Base-by-base conservation (phyloP, 37 sponge, comb jelly and placozoan species). In the Lycopodina hypogea region DNA sequence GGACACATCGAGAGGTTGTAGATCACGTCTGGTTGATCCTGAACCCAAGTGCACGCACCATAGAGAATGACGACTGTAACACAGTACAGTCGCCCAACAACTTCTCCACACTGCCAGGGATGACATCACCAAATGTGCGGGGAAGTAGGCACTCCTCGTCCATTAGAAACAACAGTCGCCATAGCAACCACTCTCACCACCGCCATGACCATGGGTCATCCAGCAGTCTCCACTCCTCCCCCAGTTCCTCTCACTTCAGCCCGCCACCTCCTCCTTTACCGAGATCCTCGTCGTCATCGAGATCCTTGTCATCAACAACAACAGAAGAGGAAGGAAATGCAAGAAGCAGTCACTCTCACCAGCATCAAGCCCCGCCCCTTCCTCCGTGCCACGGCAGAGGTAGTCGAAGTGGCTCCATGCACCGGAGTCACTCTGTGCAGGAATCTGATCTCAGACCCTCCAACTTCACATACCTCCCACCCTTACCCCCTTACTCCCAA, bases 1-100 rank as follows among this genome's bases (percentile, higher is more conserved):
- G 63, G 68, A 91, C 92, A 34, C 92, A 91, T 76, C 83, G 74
- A 23, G 88, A 91, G 56, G 92, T 91, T 1, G 84, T 86, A 0
- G 79, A 91, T 39, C 60, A 79, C 40, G 75, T 91, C 3, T 86
- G 87, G 92, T 76, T 80, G 0, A 69, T 73, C 23, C 56, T 89
- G 23, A 75, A 89, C 57, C 79, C 88, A 1, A 78, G 78, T 18
- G 50, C 78, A 7, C 21, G 35, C 7, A 21, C 30, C 45, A 14
- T 35, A 26, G 33, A 52, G 8, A 18, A 26, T 1, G 56, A 73
- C 34, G 74, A 8, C 26, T 35, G 12, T 2, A 33, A 55, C 33
- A 53, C 12, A 23, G 6, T 7, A 37, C 7, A 36, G 22, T 7
- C 28, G 3, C n/a, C 2, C n/a, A 19, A 30, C 74, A 28, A 8